Conservation (phyloP, 1,140 invertebrate species). For the Berghia stephanieae region DNA sequence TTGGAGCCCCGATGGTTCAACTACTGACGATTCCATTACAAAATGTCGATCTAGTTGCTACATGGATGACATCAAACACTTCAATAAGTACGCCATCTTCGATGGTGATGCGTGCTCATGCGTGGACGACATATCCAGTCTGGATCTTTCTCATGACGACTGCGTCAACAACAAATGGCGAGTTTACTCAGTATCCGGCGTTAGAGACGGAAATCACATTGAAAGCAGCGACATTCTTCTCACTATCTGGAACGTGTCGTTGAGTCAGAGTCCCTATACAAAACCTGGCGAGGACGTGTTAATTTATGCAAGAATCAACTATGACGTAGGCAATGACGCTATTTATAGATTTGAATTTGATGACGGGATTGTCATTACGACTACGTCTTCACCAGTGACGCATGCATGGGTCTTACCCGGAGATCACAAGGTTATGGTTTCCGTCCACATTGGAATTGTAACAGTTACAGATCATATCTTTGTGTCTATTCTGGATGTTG, state of each 20-base stretch:
- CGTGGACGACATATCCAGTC: neutral
- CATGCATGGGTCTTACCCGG: conserved; percentile 51
- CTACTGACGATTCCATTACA: too few relatives aligned
- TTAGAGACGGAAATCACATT: conserved; percentile 5
- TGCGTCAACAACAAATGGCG: conserved; percentile 30
- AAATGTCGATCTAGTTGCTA: too few relatives aligned
- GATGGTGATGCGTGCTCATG: conserved; percentile 30
- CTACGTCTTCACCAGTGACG: conserved; percentile 37
- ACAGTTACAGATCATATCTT: conserved; percentile 24
- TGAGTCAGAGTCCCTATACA: conserved; percentile 41
- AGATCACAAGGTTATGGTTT: conserved; percentile 48
- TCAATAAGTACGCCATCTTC: too few relatives aligned
- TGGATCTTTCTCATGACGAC: neutral
- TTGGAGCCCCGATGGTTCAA: too few relatives aligned
- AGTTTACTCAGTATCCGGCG: conserved; percentile 35
- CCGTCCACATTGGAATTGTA: conserved; percentile 42
- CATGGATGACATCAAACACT: too few relatives aligned
- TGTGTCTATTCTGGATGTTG: conserved; percentile 46
- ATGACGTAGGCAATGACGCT: conserved; percentile 35
- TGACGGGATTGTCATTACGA: conserved; percentile 45
- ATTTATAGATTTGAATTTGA: conserved; percentile 53
- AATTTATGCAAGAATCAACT: conserved; percentile 41
- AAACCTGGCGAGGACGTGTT: conserved; percentile 53
- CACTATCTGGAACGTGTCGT: conserved; percentile 18
- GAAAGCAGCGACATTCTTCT: conserved; percentile 33